Conservation (phyloP, 1,140 invertebrate species). For the Monomorium pharaonis region DNA sequence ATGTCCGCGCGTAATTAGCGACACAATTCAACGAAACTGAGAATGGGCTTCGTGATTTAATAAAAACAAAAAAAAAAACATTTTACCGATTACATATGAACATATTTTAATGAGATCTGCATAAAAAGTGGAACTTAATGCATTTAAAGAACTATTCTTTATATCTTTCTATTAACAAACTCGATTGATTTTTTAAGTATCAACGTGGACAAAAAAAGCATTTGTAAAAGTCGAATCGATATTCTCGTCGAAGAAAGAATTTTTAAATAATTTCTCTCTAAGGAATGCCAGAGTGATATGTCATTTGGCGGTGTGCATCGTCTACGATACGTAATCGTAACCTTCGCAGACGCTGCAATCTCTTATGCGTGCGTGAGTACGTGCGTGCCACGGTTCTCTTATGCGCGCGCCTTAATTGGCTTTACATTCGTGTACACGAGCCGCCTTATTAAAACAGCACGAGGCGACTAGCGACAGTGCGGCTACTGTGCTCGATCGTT, state of each 20-base stretch:
- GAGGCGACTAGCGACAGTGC: slow-evolving; percentile 68
- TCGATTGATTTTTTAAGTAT: background rate
- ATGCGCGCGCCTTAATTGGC: slow-evolving; percentile 69
- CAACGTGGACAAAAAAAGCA: background rate
- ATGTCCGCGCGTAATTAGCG: slow-evolving; percentile 12
- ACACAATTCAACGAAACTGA: background rate
- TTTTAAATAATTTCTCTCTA: background rate
- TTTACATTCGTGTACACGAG: slow-evolving; percentile 64
- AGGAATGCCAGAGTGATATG: slow-evolving; percentile 45
- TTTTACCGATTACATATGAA: background rate
- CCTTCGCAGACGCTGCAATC: slow-evolving; percentile 66
- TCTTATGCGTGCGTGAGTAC: slow-evolving; percentile 35
- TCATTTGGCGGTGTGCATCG: slow-evolving; percentile 8
- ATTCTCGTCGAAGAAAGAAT: background rate
- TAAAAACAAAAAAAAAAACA: background rate
- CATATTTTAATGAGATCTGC: too few relatives aligned
- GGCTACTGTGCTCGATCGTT: slow-evolving; percentile 57
- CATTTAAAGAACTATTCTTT: background rate
- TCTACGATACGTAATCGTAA: slow-evolving; percentile 71
- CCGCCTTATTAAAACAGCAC: slow-evolving; percentile 75
- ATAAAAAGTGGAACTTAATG: too few relatives aligned
- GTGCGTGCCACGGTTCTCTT: slow-evolving; percentile 15
- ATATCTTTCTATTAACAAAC: background rate
- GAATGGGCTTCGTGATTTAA: background rate
- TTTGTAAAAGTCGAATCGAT: background rate